Percentiles rank a stretch among this genome's conserved stretches.
Evolutionary conservation across 2,888 invertebrate species (phyloP).

Genomic region (Stenodera caucasica): DNA sequence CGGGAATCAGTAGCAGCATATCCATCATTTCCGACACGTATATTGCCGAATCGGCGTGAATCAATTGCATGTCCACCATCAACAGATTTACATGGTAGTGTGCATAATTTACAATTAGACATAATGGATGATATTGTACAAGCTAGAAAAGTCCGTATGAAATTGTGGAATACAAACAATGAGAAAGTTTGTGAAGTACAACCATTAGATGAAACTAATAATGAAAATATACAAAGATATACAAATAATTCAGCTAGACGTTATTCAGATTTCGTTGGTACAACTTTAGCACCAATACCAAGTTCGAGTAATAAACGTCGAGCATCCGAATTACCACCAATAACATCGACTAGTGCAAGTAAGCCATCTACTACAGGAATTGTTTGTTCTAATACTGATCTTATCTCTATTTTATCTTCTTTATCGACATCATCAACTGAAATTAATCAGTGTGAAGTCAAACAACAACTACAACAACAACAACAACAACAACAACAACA

Average conservation of each 20-base stretch:
- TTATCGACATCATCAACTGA: constrained; percentile 81
- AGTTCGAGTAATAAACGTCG: constrained; percentile 62
- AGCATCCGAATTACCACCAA: constrained; percentile 73
- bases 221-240: constrained; percentile 61
- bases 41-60: constrained; percentile 50
- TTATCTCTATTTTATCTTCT: constrained; percentile 76
- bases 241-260: constrained; percentile 60
- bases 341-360: constrained; percentile 44
- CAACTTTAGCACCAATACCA: constrained; percentile 65
- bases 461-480: constrained; percentile 35
- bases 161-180: constrained; percentile 81
- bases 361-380: constrained; percentile 61
- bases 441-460: constrained; percentile 68
- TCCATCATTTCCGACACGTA: constrained; percentile 59
- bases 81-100: constrained; percentile 73
- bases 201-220: constrained; percentile 69
- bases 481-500: not conserved
- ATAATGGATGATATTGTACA: constrained; percentile 88
- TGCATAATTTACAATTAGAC: constrained; percentile 81
- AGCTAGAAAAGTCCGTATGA: constrained; percentile 80
- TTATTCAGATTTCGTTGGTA: constrained; percentile 73
- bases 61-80: constrained; percentile 68
- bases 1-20: constrained; percentile 82
- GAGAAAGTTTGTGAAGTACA: constrained; percentile 80
- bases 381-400: constrained; percentile 79